Percentiles rank a stretch among this genome's conserved stretches.
Conservation (phyloP, 2,797 vertebrate genomes). For the Hephaestus fuliginosus region DNA sequence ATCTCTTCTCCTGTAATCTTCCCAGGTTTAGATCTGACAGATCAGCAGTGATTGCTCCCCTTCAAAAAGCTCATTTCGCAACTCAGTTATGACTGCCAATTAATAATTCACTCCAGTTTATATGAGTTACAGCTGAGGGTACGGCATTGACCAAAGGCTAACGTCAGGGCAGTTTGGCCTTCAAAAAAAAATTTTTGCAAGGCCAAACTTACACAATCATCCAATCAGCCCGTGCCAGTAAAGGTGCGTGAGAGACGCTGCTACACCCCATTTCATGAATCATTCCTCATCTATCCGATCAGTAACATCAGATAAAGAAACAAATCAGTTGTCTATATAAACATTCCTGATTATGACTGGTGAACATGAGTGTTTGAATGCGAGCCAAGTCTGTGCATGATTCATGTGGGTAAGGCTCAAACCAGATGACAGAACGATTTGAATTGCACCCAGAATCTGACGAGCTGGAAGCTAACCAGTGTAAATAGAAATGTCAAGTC, state of each 20-base stretch:
- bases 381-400: constrained; percentile 44
- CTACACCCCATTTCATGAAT: constrained; percentile 76
- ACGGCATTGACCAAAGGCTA: background rate
- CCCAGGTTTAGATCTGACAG: constrained; percentile 46
- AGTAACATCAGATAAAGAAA: constrained; percentile 74
- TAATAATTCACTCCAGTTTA: background rate
- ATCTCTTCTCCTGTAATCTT: constrained; percentile 58
- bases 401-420: constrained; percentile 58
- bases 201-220: constrained; percentile 44
- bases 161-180: constrained; percentile 17
- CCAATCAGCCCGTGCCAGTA: constrained; percentile 40
- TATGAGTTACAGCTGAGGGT: background rate
- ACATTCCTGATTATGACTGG: constrained; percentile 75
- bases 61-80: constrained; percentile 18
- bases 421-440: constrained; percentile 36
- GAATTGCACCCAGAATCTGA: constrained; percentile 28
- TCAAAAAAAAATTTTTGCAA: constrained; percentile 23
- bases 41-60: constrained; percentile 16
- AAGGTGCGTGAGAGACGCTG: constrained; percentile 79
- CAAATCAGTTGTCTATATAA: constrained; percentile 82
- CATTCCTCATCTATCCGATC: constrained; percentile 77
- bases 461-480: constrained; percentile 19
- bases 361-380: constrained; percentile 59
- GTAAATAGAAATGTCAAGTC: constrained; percentile 43
- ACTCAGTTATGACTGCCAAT: background rate